Conservation (phyloP, 2,888 invertebrate genomes). For the Diloba caeruleocephala region DNA sequence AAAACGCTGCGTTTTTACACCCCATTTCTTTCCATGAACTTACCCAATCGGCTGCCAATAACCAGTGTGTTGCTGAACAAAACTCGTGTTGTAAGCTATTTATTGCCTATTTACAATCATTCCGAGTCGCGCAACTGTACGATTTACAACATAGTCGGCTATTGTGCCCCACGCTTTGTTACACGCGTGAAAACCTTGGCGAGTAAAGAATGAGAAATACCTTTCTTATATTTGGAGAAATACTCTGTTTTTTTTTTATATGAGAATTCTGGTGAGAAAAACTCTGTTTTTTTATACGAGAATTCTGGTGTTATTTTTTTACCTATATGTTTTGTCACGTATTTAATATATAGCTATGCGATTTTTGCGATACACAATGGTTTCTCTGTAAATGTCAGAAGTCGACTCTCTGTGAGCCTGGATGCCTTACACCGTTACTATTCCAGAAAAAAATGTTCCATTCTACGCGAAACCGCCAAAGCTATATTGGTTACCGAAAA, state of each 20-base stretch:
- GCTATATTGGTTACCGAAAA: too few relatives aligned
- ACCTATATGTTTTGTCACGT: not conserved
- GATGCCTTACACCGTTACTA: too few relatives aligned
- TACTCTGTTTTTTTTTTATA: conserved; percentile 42
- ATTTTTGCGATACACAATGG: too few relatives aligned
- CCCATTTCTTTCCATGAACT: conserved; percentile 43
- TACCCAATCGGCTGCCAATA: conserved; percentile 61
- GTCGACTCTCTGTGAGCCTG: too few relatives aligned
- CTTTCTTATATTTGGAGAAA: conserved; percentile 35
- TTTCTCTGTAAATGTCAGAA: too few relatives aligned
- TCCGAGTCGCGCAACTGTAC: conserved; percentile 70
- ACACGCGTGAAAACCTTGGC: conserved; percentile 46
- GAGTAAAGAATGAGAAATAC: conserved; percentile 49
- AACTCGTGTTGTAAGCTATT: conserved; percentile 74
- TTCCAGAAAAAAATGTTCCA: too few relatives aligned
- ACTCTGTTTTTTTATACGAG: conserved; percentile 38
- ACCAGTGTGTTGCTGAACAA: conserved; percentile 69
- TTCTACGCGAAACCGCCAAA: too few relatives aligned
- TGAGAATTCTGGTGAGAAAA: conserved; percentile 25
- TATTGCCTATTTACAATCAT: conserved; percentile 80
- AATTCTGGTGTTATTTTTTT: conserved; percentile 19
- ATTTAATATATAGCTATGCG: too few relatives aligned
- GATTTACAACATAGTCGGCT: conserved; percentile 71
- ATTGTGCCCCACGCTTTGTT: conserved; percentile 56
- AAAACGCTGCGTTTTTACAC: conserved; percentile 4